phyloP scores from a whole-genome alignment of 2,113 vertebrate genomes.

The Macrotis lagotis region DNA sequence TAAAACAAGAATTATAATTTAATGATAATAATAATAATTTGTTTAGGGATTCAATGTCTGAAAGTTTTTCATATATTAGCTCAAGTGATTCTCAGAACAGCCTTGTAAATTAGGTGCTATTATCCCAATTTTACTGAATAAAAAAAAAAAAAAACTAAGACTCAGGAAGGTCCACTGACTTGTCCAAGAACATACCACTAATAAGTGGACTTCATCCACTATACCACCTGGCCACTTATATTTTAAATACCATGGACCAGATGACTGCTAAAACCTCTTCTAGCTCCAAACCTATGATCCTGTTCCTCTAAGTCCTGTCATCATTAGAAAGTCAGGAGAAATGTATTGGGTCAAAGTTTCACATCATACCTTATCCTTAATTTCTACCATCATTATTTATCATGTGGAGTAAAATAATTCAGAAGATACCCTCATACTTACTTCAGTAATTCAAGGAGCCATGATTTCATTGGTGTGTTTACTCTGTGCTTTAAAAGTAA shows the following conservation, averaged over 20 bases:
- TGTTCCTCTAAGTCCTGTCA: neutral
- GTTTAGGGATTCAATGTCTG: neutral
- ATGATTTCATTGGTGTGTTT: neutral
- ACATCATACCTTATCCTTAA: conserved; percentile 37
- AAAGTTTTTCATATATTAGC: neutral
- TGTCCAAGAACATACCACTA: neutral
- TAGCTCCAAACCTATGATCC: neutral
- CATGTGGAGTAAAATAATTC: conserved; percentile 60
- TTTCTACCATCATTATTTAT: conserved; percentile 6
- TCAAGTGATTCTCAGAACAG: neutral
- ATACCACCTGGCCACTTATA: neutral
- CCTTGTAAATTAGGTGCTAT: neutral
- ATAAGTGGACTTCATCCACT: neutral
- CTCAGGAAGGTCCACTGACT: neutral
- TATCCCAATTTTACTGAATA: neutral
- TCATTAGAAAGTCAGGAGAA: neutral
- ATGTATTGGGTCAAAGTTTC: neutral
- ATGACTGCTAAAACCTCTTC: neutral
- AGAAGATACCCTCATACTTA: neutral
- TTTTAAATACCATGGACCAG: neutral
- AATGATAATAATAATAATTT: neutral
- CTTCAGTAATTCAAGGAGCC: neutral
- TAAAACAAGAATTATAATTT: neutral
- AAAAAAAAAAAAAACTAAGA: neutral
- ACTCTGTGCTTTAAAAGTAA: neutral